Conservation (phyloP, 1,140 invertebrate genomes). For the Cydia amplana region DNA sequence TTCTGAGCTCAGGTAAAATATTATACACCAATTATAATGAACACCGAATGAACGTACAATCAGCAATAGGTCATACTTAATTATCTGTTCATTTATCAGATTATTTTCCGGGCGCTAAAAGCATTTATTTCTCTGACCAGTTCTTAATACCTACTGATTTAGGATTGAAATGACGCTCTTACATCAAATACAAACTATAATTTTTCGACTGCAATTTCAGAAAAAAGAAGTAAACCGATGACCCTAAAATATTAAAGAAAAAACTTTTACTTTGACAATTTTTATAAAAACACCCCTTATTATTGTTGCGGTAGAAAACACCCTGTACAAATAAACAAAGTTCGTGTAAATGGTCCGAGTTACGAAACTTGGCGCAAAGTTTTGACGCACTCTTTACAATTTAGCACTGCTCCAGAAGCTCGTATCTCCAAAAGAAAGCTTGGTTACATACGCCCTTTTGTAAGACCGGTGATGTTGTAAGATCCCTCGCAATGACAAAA, state of each 20-base stretch:
- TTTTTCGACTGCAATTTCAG: not conserved
- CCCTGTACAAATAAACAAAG: not conserved
- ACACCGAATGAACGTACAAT: no score
- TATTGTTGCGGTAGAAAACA: not conserved
- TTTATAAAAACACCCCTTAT: not conserved
- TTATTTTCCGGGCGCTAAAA: no score
- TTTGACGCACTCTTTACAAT: slow-evolving; percentile 12
- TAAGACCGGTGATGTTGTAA: not conserved
- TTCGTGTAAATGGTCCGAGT: not conserved
- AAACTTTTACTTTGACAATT: not conserved
- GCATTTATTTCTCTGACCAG: no score
- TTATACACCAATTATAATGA: no score
- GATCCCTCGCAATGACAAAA: not conserved
- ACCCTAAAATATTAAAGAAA: not conserved
- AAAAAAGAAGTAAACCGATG: not conserved
- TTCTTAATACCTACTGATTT: no score
- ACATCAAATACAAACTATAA: no score
- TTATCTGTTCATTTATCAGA: no score
- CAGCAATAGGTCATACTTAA: no score
- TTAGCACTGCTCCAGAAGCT: not conserved
- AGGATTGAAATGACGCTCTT: no score
- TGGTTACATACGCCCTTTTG: not conserved
- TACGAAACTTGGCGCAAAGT: not conserved
- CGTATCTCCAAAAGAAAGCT: not conserved
- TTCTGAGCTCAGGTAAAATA: no score